phyloP scores from a whole-genome alignment of 2,113 vertebrate genomes.

The Rhizomys pruinosus region DNA sequence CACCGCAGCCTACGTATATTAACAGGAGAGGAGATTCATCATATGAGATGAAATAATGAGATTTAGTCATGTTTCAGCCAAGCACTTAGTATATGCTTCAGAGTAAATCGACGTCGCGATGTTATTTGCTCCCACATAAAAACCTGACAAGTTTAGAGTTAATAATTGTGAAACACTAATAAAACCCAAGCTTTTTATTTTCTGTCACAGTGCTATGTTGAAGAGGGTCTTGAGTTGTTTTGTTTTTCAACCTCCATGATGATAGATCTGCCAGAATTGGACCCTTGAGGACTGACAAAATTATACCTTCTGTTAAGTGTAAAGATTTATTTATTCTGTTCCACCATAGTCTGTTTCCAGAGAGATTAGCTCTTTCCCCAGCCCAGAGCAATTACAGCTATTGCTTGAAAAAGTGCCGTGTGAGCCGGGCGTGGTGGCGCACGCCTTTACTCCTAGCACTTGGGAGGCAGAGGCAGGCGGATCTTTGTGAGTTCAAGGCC shows the following conservation, averaged over 20 bases:
- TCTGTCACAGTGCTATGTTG: constrained; percentile 25
- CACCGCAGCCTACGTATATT: background rate
- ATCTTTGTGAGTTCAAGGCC: too few species aligned
- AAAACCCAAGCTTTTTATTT: constrained; percentile 38
- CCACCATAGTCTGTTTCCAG: background rate
- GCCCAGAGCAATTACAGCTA: background rate
- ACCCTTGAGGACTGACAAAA: constrained; percentile 53
- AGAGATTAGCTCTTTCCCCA: background rate
- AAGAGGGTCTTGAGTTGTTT: background rate
- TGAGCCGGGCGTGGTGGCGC: too few species aligned
- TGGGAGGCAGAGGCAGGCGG: too few species aligned
- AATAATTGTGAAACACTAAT: constrained; percentile 14
- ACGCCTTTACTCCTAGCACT: too few species aligned
- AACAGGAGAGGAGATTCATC: background rate
- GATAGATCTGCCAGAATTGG: constrained; percentile 45
- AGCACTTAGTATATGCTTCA: background rate
- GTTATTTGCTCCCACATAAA: constrained; percentile 19
- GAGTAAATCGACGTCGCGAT: background rate
- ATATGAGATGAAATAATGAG: background rate
- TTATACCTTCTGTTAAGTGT: background rate
- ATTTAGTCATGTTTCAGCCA: background rate
- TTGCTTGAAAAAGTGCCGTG: background rate
- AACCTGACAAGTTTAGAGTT: background rate
- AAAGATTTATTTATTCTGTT: background rate
- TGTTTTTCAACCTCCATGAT: background rate